phyloP scores from a whole-genome alignment of 1,140 invertebrate genomes.

The Globodera rostochiensis region DNA sequence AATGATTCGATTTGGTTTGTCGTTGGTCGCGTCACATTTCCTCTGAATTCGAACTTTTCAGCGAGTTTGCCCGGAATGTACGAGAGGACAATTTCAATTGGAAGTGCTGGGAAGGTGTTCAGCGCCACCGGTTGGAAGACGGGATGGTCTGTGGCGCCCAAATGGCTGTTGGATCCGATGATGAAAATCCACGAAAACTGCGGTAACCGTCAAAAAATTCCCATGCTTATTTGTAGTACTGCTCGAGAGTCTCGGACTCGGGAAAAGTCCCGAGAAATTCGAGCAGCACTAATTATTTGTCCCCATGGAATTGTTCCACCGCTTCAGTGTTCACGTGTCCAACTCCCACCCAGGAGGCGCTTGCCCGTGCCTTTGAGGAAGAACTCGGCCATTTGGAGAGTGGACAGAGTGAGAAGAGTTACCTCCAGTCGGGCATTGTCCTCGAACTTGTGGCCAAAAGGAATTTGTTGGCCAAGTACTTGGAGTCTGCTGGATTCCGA shows the following conservation, averaged over 20 bases:
- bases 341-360: slow-evolving; percentile 84
- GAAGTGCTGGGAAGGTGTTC: slow-evolving; percentile 85
- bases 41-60: slow-evolving; percentile 61
- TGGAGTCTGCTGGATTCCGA: slow-evolving; percentile 80
- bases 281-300: not conserved
- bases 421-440: slow-evolving; percentile 77
- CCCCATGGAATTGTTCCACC: not conserved
- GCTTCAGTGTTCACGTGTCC: slow-evolving; percentile 79
- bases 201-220: slow-evolving; percentile 14
- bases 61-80: slow-evolving; percentile 94
- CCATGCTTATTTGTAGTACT: too few species aligned
- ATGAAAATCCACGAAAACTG: slow-evolving; percentile 90
- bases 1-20: slow-evolving; percentile 83
- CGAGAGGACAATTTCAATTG: slow-evolving; percentile 93
- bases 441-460: slow-evolving; percentile 80
- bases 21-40: not conserved
- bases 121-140: slow-evolving; percentile 92
- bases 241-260: too few species aligned
- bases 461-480: slow-evolving; percentile 79
- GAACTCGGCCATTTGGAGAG: slow-evolving; percentile 76
- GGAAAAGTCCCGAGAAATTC: too few species aligned
- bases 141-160: slow-evolving; percentile 85
- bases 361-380: slow-evolving; percentile 83
- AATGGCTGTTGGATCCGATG: slow-evolving; percentile 77
- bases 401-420: slow-evolving; percentile 75